These are phyloP conservation scores for Diadophis punctatus DNA, from an alignment of 2,113 vertebrate species.

Conservation along the genomic window DNA sequence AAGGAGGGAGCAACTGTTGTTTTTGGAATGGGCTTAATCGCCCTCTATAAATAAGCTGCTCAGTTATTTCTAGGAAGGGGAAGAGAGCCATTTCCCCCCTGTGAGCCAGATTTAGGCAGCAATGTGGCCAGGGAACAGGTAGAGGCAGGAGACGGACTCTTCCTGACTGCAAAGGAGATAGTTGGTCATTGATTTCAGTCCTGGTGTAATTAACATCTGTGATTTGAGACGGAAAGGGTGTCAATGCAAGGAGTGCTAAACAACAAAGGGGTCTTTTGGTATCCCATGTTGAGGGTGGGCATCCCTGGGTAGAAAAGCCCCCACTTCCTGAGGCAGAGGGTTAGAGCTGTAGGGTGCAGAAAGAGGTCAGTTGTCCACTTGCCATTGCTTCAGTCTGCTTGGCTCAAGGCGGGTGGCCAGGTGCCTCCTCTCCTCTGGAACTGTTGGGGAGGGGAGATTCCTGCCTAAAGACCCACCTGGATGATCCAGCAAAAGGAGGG, in stretches of 20 bases:
- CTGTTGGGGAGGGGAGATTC: not conserved
- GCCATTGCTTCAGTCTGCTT: not conserved
- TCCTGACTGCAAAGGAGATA: not conserved
- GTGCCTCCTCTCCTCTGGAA: not conserved
- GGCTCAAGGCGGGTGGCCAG: not conserved
- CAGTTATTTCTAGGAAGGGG: constrained; percentile 3
- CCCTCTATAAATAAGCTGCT: constrained; percentile 42
- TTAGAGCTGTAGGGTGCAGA: not conserved
- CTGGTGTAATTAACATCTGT: not conserved
- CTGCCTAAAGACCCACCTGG: not conserved
- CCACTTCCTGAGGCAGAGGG: not conserved
- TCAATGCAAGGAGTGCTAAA: too few relatives aligned
- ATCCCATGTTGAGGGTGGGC: not conserved
- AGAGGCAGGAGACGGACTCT: not conserved
- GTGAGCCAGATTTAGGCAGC: constrained; percentile 11
- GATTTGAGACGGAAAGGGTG: too few relatives aligned
- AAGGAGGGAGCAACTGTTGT: constrained; percentile 39
- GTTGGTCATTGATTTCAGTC: not conserved
- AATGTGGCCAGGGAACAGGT: not conserved
- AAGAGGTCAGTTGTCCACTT: not conserved
- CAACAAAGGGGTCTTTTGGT: not conserved
- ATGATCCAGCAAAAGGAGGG: not conserved
- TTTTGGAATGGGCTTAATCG: constrained; percentile 50
- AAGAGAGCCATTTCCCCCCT: not conserved
- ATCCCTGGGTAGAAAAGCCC: not conserved